Conservation (phyloP, 2,113 vertebrate species). For the Empidonax alnorum region DNA sequence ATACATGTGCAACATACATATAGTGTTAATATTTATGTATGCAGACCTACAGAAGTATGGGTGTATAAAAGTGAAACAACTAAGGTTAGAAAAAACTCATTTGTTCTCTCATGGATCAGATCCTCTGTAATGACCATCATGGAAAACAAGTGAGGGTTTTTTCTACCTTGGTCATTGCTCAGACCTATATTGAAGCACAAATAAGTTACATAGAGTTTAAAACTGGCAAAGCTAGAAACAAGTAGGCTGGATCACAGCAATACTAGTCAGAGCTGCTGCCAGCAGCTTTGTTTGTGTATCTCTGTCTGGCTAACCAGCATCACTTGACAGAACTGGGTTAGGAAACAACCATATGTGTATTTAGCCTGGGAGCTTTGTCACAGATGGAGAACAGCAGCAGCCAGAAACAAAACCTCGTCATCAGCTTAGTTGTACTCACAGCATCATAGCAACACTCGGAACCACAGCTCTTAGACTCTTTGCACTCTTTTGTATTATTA, state of each 20-base stretch:
- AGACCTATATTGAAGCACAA: not conserved
- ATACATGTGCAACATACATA: not conserved
- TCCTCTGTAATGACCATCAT: not conserved
- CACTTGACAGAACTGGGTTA: conserved; percentile 55
- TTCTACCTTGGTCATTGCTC: not conserved
- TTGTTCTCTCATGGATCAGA: not conserved
- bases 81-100: not conserved
- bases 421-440: not conserved
- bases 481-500: not conserved
- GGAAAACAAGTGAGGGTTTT: not conserved
- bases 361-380: conserved; percentile 43
- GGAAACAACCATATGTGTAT: conserved; percentile 49
- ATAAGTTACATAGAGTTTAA: not conserved
- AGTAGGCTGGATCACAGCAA: not conserved
- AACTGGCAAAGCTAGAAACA: not conserved
- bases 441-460: not conserved
- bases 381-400: conserved; percentile 52
- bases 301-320: conserved; percentile 35
- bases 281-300: conserved; percentile 28
- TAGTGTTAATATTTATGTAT: not conserved
- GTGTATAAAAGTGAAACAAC: not conserved
- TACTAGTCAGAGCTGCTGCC: not conserved
- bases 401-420: conserved; percentile 22
- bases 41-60: not conserved
- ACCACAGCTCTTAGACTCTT: not conserved